These are phyloP conservation scores for Saccostrea echinata DNA, from an alignment of 1,140 invertebrate species.

Conservation along the genomic window DNA sequence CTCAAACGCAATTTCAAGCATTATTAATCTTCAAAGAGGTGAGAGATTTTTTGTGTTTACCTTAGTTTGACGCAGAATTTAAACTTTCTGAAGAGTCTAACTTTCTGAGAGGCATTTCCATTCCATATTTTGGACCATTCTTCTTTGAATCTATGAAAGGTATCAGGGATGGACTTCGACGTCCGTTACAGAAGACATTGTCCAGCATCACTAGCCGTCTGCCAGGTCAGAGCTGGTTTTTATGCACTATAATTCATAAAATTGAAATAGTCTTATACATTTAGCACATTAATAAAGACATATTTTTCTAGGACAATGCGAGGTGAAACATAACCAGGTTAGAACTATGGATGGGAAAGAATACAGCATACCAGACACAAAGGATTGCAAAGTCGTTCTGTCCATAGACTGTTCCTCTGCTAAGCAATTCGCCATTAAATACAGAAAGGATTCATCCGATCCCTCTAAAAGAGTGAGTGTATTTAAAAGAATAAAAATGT, in stretches of 20 bases:
- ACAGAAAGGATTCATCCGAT: constrained; percentile 21
- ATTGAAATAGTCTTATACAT: background rate
- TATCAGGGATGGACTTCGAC: background rate
- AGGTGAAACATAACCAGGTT: constrained; percentile 15
- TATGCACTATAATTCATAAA: background rate
- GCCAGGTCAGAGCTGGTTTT: background rate
- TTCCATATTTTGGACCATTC: background rate
- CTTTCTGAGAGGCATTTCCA: background rate
- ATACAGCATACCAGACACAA: constrained; percentile 39
- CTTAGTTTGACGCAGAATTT: background rate
- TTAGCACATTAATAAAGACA: background rate
- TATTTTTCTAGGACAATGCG: constrained; percentile 47
- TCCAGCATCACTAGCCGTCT: background rate
- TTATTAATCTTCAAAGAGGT: background rate
- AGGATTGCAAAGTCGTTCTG: constrained; percentile 49
- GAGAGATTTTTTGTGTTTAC: background rate
- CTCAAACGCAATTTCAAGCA: too few relatives aligned
- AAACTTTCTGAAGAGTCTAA: constrained; percentile 16
- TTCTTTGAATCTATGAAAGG: background rate
- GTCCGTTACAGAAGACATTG: background rate
- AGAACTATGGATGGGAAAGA: constrained; percentile 48
- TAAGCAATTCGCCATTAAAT: constrained; percentile 46
- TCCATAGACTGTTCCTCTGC: constrained; percentile 56
- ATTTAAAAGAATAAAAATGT: background rate
- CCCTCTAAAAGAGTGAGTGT: constrained; percentile 26